These are phyloP conservation scores for Gymnopithys bicolor DNA, from an alignment of 2,797 vertebrate genomes.

Conservation along the genomic window DNA sequence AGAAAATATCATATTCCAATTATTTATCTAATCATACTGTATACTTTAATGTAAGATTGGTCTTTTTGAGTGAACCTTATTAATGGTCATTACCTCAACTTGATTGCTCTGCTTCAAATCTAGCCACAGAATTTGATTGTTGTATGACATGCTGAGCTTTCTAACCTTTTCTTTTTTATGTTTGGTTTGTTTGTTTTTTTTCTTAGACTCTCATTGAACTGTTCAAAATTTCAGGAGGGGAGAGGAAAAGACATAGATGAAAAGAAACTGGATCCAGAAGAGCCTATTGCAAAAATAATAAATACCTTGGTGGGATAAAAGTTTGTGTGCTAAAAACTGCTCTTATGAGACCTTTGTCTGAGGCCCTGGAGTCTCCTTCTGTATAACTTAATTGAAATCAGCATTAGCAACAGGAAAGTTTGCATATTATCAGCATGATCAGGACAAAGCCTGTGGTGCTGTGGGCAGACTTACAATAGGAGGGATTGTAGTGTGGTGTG, in stretches of 20 bases:
- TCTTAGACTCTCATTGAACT: neutral
- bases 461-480: neutral
- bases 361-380: neutral
- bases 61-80: neutral
- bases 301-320: neutral
- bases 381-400: slow-evolving; percentile 38
- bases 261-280: neutral
- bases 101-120: neutral
- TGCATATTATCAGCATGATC: slow-evolving; percentile 15
- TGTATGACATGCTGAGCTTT: neutral
- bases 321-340: neutral
- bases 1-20: neutral
- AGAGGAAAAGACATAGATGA: neutral
- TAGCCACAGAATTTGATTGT: neutral
- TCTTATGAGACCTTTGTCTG: neutral
- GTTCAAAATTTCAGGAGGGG: neutral
- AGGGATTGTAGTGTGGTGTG: neutral
- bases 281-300: slow-evolving; percentile 19
- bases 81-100: neutral
- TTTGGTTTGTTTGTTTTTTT: no score
- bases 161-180: neutral
- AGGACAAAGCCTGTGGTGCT: slow-evolving; percentile 4
- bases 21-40: neutral
- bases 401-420: neutral
- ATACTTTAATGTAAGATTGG: neutral